A percentile compares a stretch with the other conserved stretches of the same genome.
phyloP scores from a whole-genome alignment of 2,113 vertebrate species.

The Actenoides hombroni region DNA sequence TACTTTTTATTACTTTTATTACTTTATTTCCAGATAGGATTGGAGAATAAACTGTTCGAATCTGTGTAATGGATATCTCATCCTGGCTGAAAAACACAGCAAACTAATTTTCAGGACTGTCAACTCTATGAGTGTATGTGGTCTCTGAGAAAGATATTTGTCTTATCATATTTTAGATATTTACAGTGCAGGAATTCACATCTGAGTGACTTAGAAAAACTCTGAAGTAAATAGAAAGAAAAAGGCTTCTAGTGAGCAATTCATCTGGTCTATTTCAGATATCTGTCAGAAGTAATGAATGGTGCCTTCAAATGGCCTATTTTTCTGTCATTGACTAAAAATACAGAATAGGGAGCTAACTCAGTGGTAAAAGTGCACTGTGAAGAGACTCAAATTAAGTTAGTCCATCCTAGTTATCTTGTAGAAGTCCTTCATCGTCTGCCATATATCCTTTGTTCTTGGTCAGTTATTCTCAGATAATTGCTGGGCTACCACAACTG shows the following conservation, averaged over 20 bases:
- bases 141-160: background rate
- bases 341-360: background rate
- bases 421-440: background rate
- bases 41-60: background rate
- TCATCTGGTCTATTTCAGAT: background rate
- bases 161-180: background rate
- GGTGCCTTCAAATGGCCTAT: background rate
- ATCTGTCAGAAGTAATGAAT: background rate
- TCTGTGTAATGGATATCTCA: background rate
- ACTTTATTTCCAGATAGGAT: background rate
- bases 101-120: background rate
- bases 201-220: background rate
- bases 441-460: background rate
- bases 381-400: background rate
- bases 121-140: background rate
- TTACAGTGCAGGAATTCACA: background rate
- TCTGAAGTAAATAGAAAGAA: background rate
- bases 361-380: background rate
- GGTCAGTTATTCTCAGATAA: background rate
- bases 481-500: rapidly evolving
- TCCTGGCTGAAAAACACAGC: background rate
- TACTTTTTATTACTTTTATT: background rate
- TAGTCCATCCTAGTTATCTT: background rate
- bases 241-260: background rate
- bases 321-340: background rate